Conservation (phyloP, 2,888 invertebrate genomes). For the Eristalinus aeneus region DNA sequence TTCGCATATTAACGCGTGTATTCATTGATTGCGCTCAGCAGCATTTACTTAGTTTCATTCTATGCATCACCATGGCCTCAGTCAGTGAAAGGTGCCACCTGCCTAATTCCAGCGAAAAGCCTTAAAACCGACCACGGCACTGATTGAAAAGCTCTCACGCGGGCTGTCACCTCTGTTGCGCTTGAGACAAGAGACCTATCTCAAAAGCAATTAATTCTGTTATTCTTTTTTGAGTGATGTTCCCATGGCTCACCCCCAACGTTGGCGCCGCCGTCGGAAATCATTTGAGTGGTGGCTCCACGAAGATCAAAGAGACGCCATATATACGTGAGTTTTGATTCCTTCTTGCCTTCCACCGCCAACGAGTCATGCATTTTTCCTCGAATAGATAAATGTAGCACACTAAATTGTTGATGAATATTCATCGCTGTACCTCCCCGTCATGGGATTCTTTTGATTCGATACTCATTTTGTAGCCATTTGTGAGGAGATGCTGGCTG, state of each 20-base stretch:
- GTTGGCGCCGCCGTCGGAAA: not conserved
- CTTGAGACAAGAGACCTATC: not conserved
- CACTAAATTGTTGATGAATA: not conserved
- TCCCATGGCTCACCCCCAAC: not conserved
- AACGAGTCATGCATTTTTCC: conserved; percentile 3
- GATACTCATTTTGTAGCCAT: not conserved
- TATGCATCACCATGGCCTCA: not conserved
- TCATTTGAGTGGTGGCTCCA: not conserved
- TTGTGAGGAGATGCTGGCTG: not conserved
- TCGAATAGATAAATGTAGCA: not conserved
- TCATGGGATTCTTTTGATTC: not conserved
- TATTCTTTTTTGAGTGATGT: not conserved
- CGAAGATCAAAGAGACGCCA: not conserved
- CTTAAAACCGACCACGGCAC: not conserved
- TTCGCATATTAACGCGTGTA: not conserved
- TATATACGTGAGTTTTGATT: conserved; percentile 29
- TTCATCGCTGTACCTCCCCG: not conserved
- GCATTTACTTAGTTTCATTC: not conserved
- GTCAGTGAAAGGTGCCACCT: not conserved
- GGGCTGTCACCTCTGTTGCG: not conserved
- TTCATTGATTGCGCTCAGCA: not conserved
- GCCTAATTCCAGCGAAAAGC: not conserved
- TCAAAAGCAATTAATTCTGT: not conserved
- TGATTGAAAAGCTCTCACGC: not conserved
- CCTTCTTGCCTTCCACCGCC: not conserved